Evolutionary conservation across 2,797 vertebrate species (phyloP).

Genomic region (Microchirus variegatus): DNA sequence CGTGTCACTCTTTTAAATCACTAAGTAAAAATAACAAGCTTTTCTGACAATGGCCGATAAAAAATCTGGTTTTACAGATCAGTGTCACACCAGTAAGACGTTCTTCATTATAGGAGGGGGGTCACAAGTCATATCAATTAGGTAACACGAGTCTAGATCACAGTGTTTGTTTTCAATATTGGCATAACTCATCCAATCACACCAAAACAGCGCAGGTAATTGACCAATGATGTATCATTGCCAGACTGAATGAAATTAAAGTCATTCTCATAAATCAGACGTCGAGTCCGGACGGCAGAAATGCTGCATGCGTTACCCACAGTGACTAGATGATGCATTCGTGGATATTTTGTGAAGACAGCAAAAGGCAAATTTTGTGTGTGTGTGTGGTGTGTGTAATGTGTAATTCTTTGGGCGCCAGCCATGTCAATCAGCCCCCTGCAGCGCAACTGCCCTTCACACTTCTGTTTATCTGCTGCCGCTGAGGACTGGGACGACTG

Average conservation of each 20-base stretch:
- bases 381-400: conserved; percentile 42
- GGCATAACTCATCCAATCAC: conserved; percentile 6
- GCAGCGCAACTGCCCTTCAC: conserved; percentile 80
- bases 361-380: conserved; percentile 27
- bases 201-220: background rate
- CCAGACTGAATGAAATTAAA: conserved; percentile 21
- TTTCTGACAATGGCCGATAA: background rate
- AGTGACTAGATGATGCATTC: conserved; percentile 38
- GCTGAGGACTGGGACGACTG: conserved; percentile 80
- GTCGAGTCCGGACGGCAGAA: conserved; percentile 18
- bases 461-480: conserved; percentile 82
- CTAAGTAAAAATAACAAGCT: no score
- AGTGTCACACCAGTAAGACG: no score
- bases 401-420: conserved; percentile 74
- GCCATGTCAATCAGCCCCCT: conserved; percentile 82
- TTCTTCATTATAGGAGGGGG: no score
- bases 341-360: conserved; percentile 55
- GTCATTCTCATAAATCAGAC: conserved; percentile 21
- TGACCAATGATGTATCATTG: background rate
- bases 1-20: background rate
- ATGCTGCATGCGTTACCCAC: conserved; percentile 29
- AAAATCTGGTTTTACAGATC: background rate
- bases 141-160: background rate
- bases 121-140: background rate
- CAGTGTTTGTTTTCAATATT: conserved; percentile 9